Base-by-base conservation (phyloP, 2,888 invertebrate genomes). In the Rugalucina vietnamica region DNA sequence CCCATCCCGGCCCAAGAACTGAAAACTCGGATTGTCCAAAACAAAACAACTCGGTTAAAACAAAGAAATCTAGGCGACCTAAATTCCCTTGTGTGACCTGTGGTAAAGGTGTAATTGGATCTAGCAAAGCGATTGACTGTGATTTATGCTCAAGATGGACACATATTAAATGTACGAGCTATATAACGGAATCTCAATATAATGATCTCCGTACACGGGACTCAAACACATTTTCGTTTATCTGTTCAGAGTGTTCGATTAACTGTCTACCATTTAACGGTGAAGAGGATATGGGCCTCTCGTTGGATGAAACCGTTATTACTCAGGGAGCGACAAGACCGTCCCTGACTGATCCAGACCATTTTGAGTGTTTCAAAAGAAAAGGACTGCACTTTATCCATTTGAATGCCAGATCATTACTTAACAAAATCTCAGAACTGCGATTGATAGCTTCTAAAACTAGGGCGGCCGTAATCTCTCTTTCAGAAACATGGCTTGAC, bases 371-470 rank as follows among this genome's bases (percentile, higher is more conserved):
- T 18, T 65, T 65, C 21, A 12, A 65, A 3, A 3, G 65, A 12
- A 65, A 65, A 65, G 65, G 65, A 65, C 65, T 65, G 32, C 34
- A 65, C 21, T 65, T 65, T 34, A 65, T 65, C 12, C 65, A 65
- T 34, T n/a, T 65, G 65, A 65, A 65, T 34, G 65, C 24, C 32
- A 65, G 65, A 34, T 65, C 34, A 18, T 18, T 65, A 18, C 18
- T 65, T 2, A 1, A 32, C 3, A 65, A 65, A 65, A 65, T 34
- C 34, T 65, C 65, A 14, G 65, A 65, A 65, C 65, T 65, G 4
- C 65, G 65, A 34, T 65, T 34, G 34, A 34, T 34, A 65, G 65
- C 34, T 21, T 18, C 29, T 18, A 43, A 43, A 43, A 18, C 43
- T 43, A 43, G 43, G 43, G 43, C 18, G 18, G 43, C 43, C 43